Evolutionary conservation across 2,113 vertebrate genomes (phyloP).

Genomic region (Macaca nemestrina): DNA sequence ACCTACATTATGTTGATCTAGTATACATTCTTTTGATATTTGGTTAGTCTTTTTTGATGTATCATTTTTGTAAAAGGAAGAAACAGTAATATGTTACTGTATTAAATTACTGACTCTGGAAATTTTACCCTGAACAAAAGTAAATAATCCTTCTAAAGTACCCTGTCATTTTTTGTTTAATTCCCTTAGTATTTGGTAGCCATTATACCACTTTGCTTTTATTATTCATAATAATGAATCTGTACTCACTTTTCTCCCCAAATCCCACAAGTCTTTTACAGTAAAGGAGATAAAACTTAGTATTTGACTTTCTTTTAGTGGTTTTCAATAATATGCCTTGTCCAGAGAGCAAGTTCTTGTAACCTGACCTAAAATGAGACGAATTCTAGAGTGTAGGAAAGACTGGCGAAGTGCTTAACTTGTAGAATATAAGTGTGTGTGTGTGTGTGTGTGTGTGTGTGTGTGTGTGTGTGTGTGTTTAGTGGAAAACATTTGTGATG

Average conservation of each 20-base stretch:
- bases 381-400: not conserved
- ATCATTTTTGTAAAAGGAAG: not conserved
- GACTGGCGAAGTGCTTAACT: not conserved
- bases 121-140: not conserved
- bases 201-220: not conserved
- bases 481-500: not conserved
- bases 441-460: too few species aligned
- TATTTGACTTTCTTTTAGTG: constrained; percentile 42
- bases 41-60: not conserved
- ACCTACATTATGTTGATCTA: not conserved
- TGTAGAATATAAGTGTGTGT: not conserved
- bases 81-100: not conserved
- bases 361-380: not conserved
- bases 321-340: not conserved
- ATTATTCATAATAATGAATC: constrained; percentile 2
- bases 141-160: not conserved
- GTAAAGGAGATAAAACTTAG: not conserved
- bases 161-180: not conserved
- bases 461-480: not conserved
- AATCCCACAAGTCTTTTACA: constrained; percentile 14
- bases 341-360: not conserved
- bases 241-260: not conserved
- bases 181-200: constrained; percentile 5
- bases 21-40: not conserved
- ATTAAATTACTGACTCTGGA: not conserved